Evolutionary conservation across 2,113 vertebrate species (phyloP), one percentile per base, ranked within the genome.

Genomic region (Heterocephalus glaber): DNA sequence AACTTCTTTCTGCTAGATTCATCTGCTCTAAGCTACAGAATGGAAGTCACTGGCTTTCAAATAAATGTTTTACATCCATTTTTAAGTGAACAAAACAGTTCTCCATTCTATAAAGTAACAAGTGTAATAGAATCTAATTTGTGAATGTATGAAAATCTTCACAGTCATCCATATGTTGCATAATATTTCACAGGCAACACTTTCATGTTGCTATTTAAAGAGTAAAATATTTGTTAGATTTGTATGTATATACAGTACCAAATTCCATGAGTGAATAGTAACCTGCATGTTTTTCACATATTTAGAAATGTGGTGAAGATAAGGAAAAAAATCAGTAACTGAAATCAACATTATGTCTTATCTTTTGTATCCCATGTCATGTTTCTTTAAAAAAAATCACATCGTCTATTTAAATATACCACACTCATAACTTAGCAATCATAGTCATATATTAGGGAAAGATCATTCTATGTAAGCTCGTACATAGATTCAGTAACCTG

Each of bases 1-100:
- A 97, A 95, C 49, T 82, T 97, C 47, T 28, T 92, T 49, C 20
- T 35, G 24, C 92, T 98, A 96, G 74, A 4, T 7, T 20, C 20
- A 38, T 96, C 92, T 38, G 8, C 33, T 90, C 52, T 97, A 91
- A 80, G 5, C 24, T 63, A 90, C 52, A 17, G 26, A 84, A 58
- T 11, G 26, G 17, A 96, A 22, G 0, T 4, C 90, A 68, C 82
- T 80, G 90, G 30, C 22, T 83, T 79, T 92, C 65, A 86, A 97
- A 84, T 96, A 70, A 79, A 5, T 76, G n/a, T 61, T 92, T 82
- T 41, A 79, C 12, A 30, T 56, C 24, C 65, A n/a, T 80, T 44
- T 47, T 87, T 77, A 47, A 60, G 12, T 83, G 72, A 88, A 49
- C 38, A 85, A 63, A 88, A 63, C 0, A 6, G 74, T 54, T 81